A percentile compares a stretch with the other conserved stretches of the same genome.
These are phyloP conservation scores for Mesorhabditis spiculigera DNA, from an alignment of 2,888 invertebrate species.

Conservation along the genomic window DNA sequence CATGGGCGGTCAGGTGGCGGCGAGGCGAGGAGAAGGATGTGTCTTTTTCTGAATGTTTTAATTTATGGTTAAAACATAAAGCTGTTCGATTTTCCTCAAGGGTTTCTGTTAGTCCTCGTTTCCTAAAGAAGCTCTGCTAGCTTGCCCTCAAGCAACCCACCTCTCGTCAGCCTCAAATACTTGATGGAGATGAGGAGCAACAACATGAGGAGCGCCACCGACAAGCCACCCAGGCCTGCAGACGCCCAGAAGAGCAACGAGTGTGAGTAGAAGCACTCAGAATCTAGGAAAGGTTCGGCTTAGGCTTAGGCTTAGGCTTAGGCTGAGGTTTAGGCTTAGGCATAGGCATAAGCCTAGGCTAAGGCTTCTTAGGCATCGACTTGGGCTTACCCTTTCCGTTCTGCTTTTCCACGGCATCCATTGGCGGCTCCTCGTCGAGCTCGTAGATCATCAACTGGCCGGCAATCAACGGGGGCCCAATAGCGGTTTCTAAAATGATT, in stretches of 20 bases:
- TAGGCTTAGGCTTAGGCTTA: too few relatives aligned
- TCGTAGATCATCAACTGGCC: constrained; percentile 57
- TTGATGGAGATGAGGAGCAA: constrained; percentile 1
- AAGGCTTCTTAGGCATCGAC: too few relatives aligned
- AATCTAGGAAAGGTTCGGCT: too few relatives aligned
- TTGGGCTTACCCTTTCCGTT: too few relatives aligned
- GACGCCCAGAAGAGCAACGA: neutral
- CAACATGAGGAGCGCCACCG: neutral
- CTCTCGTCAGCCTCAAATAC: neutral
- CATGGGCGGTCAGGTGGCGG: neutral
- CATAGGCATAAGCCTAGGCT: too few relatives aligned
- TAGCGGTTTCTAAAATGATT: neutral
- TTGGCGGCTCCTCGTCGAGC: constrained; percentile 56
- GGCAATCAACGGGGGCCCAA: constrained; percentile 45
- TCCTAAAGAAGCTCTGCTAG: neutral
- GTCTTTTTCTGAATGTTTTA: constrained; percentile 1
- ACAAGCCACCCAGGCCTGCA: neutral
- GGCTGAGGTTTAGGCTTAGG: too few relatives aligned
- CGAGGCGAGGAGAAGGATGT: neutral
- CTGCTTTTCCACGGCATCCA: constrained; percentile 9
- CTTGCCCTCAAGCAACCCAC: neutral
- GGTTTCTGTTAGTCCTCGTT: neutral
- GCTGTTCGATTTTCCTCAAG: neutral
- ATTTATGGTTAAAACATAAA: neutral
- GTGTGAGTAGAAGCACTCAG: neutral